Evolutionary conservation across 2,113 vertebrate species (phyloP).

Genomic region (Nesogale talazaci): DNA sequence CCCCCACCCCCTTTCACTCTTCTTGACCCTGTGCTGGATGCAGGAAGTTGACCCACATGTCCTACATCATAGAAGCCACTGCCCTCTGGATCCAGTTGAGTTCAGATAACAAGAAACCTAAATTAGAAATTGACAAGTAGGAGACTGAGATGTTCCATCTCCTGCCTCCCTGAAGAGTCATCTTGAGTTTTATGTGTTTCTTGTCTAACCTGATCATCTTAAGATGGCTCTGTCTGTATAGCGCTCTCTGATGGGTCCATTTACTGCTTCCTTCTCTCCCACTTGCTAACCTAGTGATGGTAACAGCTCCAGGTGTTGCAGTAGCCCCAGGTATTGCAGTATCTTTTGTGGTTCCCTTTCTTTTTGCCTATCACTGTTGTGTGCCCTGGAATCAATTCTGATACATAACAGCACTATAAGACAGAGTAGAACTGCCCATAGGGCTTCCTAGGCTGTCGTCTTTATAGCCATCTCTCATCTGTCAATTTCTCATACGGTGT

Average conservation of each 20-base stretch:
- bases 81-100: background rate
- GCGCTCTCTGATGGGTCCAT: background rate
- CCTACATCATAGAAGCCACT: background rate
- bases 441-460: background rate
- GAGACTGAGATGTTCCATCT: background rate
- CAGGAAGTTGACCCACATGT: background rate
- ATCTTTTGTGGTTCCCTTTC: background rate
- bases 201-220: background rate
- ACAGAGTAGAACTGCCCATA: background rate
- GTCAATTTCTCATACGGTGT: no score
- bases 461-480: no score
- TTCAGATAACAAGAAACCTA: background rate
- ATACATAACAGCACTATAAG: background rate
- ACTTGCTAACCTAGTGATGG: background rate
- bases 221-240: no score
- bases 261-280: background rate
- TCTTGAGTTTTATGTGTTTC: background rate
- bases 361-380: background rate
- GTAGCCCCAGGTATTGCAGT: background rate
- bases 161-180: background rate
- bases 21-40: background rate
- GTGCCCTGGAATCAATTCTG: background rate
- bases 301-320: background rate
- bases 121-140: background rate
- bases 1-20: background rate